A percentile compares a stretch with the other conserved stretches of the same genome.
Conservation (phyloP, 2,888 invertebrate genomes). For the Drosophila peninsularis region DNA sequence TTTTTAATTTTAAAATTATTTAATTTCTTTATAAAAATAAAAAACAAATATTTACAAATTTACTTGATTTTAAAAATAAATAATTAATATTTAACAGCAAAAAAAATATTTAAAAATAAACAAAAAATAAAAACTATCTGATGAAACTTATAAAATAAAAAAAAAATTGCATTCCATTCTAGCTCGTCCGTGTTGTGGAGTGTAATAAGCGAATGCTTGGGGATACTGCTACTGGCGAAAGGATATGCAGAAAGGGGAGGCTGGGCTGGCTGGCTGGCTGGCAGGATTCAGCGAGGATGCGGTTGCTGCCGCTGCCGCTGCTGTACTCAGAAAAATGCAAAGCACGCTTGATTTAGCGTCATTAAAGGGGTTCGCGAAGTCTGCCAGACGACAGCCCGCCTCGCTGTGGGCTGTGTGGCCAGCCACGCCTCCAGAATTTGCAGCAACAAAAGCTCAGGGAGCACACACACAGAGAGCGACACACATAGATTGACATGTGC, state of each 20-base stretch:
- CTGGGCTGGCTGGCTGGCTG: neutral
- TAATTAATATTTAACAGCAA: neutral
- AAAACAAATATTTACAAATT: no score
- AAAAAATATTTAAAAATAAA: neutral
- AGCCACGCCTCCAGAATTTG: slow-evolving; percentile 40
- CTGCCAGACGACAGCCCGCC: slow-evolving; percentile 53
- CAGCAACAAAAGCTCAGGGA: slow-evolving; percentile 18
- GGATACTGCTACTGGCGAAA: slow-evolving; percentile 26
- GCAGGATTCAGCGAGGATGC: slow-evolving; percentile 18
- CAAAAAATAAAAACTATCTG: neutral
- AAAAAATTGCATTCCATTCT: no score
- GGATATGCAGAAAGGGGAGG: slow-evolving; percentile 16
- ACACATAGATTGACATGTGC: slow-evolving; percentile 51
- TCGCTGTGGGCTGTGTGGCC: slow-evolving; percentile 29
- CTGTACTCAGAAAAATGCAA: slow-evolving; percentile 64
- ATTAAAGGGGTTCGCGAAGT: slow-evolving; percentile 66
- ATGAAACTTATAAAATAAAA: neutral
- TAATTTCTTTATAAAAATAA: no score
- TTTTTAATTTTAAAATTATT: no score
- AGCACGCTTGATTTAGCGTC: slow-evolving; percentile 79
- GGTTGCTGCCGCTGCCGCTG: slow-evolving; percentile 33
- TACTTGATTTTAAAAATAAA: neutral
- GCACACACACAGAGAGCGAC: slow-evolving; percentile 10
- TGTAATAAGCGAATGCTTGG: slow-evolving; percentile 37
- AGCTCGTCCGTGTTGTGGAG: slow-evolving; percentile 24